Evolutionary conservation across 2,797 vertebrate genomes (phyloP), one percentile per base, ranked within the genome.

Genomic region (Halcyon badia): DNA sequence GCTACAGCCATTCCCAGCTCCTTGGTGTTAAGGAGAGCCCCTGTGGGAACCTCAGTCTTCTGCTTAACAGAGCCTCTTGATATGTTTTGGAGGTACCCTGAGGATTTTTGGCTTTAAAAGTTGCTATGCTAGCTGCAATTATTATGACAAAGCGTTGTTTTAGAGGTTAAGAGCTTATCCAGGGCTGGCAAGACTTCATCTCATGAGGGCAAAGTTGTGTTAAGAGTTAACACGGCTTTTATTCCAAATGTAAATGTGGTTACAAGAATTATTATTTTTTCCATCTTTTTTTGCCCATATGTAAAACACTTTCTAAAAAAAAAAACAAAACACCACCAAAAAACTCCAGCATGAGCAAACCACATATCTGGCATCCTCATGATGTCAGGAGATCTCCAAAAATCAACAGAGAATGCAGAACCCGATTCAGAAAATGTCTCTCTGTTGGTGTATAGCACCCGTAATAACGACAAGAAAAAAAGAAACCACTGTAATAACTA

Each of bases 141-240:
- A 94, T 80, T 92, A 92, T 77, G 83, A 84, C 44, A 95, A 84
- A 87, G 70, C 49, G 56, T 82, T 95, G 70, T 83, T 97, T 96
- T 83, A 90, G 77, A 92, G 68, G 56, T 89, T 94, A 89, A 92
- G 83, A 95, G 83, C 60, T 33, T 91, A 83, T 93, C 83, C 73
- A 64, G 71, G 68, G 54, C 91, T 95, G 96, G 93, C 88, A 93
- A 79, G 37, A 44, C 80, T 66, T 64, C 72, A 73, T 70, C 60
- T 97, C 80, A 80, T 60, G 77, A 96, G 78, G 81, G 49, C 70
- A 90, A 93, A 93, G 90, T 97, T 95, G 71, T 92, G 64, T 90
- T 95, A 97, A 95, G 96, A 96, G 97, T 96, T 97, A 97, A 97
- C 44, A 18, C 12, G 17, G 80, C 35, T 93, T 94, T 97, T 96